A percentile compares a stretch with the other conserved stretches of the same genome.
Conservation (phyloP, 2,888 invertebrate genomes). For the Mythimna loreyi region DNA sequence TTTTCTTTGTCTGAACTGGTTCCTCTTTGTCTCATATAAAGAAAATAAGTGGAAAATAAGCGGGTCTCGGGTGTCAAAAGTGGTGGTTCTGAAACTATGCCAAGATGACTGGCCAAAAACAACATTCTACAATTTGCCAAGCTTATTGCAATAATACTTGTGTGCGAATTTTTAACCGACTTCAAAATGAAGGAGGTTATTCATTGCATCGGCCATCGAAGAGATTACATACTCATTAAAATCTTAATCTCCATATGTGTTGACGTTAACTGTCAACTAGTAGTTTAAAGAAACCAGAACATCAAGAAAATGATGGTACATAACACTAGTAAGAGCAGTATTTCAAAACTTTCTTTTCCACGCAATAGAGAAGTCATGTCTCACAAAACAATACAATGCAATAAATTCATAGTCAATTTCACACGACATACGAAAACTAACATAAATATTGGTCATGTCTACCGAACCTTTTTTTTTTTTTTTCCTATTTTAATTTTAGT, state of each 20-base stretch:
- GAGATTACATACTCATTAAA: background rate
- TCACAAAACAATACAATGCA: slow-evolving; percentile 5
- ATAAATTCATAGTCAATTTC: slow-evolving; percentile 12
- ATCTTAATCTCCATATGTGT: background rate
- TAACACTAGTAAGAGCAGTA: background rate
- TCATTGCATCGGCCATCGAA: background rate
- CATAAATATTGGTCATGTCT: slow-evolving; percentile 29
- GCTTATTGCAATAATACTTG: background rate
- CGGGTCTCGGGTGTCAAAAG: background rate
- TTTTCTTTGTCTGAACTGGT: slow-evolving; percentile 24
- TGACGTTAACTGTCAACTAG: background rate
- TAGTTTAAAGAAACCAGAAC: background rate
- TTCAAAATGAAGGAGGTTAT: background rate
- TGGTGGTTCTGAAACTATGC: background rate
- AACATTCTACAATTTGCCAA: slow-evolving; percentile 8
- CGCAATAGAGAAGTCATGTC: background rate
- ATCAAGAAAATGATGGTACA: background rate
- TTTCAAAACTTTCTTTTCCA: slow-evolving; percentile 7
- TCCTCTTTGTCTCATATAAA: background rate
- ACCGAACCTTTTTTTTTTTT: too few relatives aligned
- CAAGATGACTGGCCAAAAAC: slow-evolving; percentile 23
- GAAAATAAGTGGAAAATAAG: background rate
- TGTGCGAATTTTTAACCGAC: background rate
- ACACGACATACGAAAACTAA: slow-evolving; percentile 16
- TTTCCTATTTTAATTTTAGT: too few relatives aligned